phyloP scores from a whole-genome alignment of 2,888 invertebrate species.

The Volucella bombylans region DNA sequence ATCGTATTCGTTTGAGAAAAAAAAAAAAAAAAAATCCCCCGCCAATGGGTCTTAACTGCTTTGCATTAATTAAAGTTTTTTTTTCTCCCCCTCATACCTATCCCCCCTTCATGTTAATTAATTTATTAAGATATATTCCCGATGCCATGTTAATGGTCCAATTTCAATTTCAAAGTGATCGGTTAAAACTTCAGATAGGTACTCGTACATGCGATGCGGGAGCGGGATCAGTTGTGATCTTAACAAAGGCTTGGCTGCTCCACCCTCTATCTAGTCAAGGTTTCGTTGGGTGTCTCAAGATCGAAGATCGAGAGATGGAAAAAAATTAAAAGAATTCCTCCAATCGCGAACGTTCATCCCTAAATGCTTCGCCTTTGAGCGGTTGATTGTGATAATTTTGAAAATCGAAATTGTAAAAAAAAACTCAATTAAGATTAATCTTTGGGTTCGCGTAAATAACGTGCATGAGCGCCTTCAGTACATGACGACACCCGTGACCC shows the following conservation, averaged over 20 bases:
- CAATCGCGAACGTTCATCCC: slow-evolving; percentile 36
- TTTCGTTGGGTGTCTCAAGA: slow-evolving; percentile 6
- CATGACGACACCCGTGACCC: slow-evolving; percentile 23
- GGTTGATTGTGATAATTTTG: slow-evolving; percentile 49
- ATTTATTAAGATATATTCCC: slow-evolving; percentile 71
- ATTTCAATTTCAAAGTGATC: slow-evolving; percentile 67
- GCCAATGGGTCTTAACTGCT: slow-evolving; percentile 53
- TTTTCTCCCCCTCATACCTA: neutral
- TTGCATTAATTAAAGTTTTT: slow-evolving; percentile 49
- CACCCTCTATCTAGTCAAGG: slow-evolving; percentile 54
- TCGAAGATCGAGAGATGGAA: slow-evolving; percentile 10
- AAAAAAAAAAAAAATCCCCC: too few relatives aligned
- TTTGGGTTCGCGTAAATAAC: slow-evolving; percentile 52
- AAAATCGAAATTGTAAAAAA: neutral
- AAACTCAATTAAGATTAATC: slow-evolving; percentile 50
- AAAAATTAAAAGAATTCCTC: slow-evolving; percentile 30
- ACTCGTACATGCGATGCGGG: slow-evolving; percentile 18
- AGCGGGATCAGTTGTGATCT: slow-evolving; percentile 26
- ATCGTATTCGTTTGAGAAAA: slow-evolving; percentile 37
- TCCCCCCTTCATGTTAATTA: slow-evolving; percentile 61
- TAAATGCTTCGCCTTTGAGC: slow-evolving; percentile 34
- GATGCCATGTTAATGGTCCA: slow-evolving; percentile 65
- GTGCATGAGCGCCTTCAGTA: slow-evolving; percentile 31
- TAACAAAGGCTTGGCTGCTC: slow-evolving; percentile 44
- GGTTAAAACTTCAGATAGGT: slow-evolving; percentile 48